Base-by-base conservation (phyloP, 2,797 vertebrate species). In the Siniperca undulata region DNA sequence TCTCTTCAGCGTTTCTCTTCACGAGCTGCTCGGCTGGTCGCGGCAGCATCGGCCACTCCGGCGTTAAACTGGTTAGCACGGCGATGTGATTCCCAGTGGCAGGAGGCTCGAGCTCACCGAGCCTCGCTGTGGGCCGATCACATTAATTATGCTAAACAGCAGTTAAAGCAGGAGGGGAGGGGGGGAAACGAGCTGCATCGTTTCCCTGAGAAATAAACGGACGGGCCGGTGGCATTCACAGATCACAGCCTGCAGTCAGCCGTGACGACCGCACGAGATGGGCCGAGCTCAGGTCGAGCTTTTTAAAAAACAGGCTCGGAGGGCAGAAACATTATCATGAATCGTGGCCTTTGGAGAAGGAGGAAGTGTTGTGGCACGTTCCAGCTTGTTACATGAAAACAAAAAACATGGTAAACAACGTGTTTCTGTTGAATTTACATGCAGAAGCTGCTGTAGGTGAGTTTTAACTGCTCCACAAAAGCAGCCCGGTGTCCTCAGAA, bases 121-220 rank as follows among this genome's bases (percentile, higher is more conserved):
- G 90, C 82, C 81, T 86, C 82, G 89, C 93, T 93, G 89, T 92
- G 87, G 88, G 78, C 89, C 92, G 88, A 94, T 97, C 96, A 97
- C 94, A 97, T 97, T 95, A 96, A 97, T 97, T 97, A 97, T 97
- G 96, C 83, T 96, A 97, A 97, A 93, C 86, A 95, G 92, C 71
- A 77, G 88, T 86, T 91, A 92, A 84, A 89, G 72, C 83, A 82
- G 89, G 78, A 78, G 86, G 86, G 90, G 90, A 70, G 12, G 67
- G 73, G 67, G 78, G 44, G 27, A 5, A 2, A 58, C 77, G 86
- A 89, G 73, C 89, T 68, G 86, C 93, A 89, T 92, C 88, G 90
- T 92, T 85, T 89, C 88, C 85, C 91, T 89, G 80, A 85, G 88
- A 90, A 75, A 13, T 71, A 81, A 86, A 75, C 13, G 70, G 30